Percentiles rank a stretch among this genome's conserved stretches.
These are phyloP conservation scores for Harpalus rufipes DNA, from an alignment of 2,888 invertebrate genomes.

Conservation along the genomic window DNA sequence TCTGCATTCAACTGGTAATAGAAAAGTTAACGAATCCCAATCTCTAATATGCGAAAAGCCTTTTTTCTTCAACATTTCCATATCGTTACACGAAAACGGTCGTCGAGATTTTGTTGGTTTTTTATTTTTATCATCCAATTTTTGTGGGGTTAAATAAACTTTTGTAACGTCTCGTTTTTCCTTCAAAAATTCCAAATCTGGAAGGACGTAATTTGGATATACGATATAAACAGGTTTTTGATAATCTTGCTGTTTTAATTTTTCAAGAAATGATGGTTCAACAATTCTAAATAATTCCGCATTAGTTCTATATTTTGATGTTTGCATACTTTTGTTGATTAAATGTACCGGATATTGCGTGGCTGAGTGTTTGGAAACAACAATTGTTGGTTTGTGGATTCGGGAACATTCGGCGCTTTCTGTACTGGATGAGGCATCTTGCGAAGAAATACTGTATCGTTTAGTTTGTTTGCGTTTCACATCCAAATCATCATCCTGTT, in stretches of 20 bases:
- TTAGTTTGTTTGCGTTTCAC: slow-evolving; percentile 70
- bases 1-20: slow-evolving; percentile 91
- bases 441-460: slow-evolving; percentile 75
- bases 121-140: slow-evolving; percentile 70
- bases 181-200: slow-evolving; percentile 90
- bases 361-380: slow-evolving; percentile 73
- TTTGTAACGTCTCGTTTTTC: slow-evolving; percentile 76
- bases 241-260: slow-evolving; percentile 79
- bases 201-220: slow-evolving; percentile 94
- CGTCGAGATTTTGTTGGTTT: slow-evolving; percentile 77
- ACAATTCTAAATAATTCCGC: slow-evolving; percentile 78
- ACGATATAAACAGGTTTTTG: slow-evolving; percentile 91
- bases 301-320: slow-evolving; percentile 78
- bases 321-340: slow-evolving; percentile 88
- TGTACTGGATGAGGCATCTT: slow-evolving; percentile 77
- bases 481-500: slow-evolving; percentile 71
- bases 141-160: slow-evolving; percentile 76
- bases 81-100: slow-evolving; percentile 90
- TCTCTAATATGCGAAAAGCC: slow-evolving; percentile 92
- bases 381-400: slow-evolving; percentile 74
- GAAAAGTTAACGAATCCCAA: slow-evolving; percentile 94
- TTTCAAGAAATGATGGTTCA: slow-evolving; percentile 85
- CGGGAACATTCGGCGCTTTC: slow-evolving; percentile 79
- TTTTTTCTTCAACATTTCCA: slow-evolving; percentile 88
- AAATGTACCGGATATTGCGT: slow-evolving; percentile 80